Evolutionary conservation across 37 sponge, comb jelly and placozoan species (phyloP).

Genomic region (Oscarella lobularis): DNA sequence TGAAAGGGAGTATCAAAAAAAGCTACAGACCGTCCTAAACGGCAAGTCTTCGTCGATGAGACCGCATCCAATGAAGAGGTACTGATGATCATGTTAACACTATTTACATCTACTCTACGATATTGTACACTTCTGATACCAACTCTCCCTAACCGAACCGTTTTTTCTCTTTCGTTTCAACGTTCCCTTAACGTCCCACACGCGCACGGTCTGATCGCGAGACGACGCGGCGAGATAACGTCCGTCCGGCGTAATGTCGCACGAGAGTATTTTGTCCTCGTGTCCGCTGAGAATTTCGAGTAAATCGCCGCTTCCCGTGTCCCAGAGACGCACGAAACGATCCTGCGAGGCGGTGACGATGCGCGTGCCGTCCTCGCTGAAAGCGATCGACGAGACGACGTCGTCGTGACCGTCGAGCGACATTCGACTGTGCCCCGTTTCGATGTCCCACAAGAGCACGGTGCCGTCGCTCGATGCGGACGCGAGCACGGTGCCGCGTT

Average conservation of each 20-base stretch:
- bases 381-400: neutral
- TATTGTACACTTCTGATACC: no score
- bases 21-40: conserved; percentile 28
- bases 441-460: conserved; percentile 10
- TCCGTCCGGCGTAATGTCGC: neutral
- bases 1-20: conserved; percentile 31
- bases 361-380: neutral
- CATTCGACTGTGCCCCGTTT: neutral
- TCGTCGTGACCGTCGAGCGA: neutral
- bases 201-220: neutral
- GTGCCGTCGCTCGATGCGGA: conserved; percentile 17
- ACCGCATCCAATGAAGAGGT: no score
- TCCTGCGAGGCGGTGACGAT: neutral
- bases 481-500: conserved; percentile 8
- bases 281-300: neutral
- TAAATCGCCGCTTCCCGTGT: neutral
- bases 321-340: neutral
- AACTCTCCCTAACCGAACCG: no score
- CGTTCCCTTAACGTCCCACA: conserved; percentile 2
- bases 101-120: no score
- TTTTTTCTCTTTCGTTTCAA: no score
- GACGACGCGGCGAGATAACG: neutral
- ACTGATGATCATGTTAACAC: no score
- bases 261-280: neutral
- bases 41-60: no score